A percentile compares a stretch with the other conserved stretches of the same genome.
These are phyloP conservation scores for Plodia interpunctella DNA, from an alignment of 1,140 invertebrate species.

Conservation along the genomic window DNA sequence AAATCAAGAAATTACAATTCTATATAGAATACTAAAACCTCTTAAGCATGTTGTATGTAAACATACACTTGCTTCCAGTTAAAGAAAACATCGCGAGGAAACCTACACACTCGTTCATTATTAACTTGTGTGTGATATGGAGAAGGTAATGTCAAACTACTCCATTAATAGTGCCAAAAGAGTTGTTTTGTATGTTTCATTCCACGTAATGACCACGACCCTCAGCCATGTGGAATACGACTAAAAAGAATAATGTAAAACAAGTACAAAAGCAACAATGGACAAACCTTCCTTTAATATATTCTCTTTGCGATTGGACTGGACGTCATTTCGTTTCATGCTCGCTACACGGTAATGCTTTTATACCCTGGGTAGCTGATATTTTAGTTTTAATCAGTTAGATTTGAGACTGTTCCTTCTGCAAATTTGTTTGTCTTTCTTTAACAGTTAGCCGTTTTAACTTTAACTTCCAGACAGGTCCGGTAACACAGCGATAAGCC, in stretches of 20 bases:
- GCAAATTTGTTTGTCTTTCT: conserved; percentile 63
- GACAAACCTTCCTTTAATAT: conserved; percentile 61
- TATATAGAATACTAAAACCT: conserved; percentile 39
- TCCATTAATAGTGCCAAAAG: too few relatives aligned
- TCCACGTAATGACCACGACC: too few relatives aligned
- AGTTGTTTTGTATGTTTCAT: too few relatives aligned
- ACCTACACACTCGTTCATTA: too few relatives aligned
- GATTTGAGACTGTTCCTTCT: conserved; percentile 32
- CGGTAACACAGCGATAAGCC: conserved; percentile 42
- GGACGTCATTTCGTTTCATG: conserved; percentile 55
- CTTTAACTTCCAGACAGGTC: conserved; percentile 54
- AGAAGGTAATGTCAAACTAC: too few relatives aligned
- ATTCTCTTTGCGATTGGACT: conserved; percentile 49
- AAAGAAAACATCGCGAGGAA: too few relatives aligned
- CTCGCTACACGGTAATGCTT: conserved; percentile 60
- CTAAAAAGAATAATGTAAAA: too few relatives aligned
- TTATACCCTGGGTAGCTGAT: conserved; percentile 46
- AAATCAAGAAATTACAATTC: too few relatives aligned
- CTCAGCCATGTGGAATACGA: too few relatives aligned
- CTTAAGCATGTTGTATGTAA: conserved; percentile 46
- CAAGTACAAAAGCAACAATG: conserved; percentile 47
- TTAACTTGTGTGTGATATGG: too few relatives aligned
- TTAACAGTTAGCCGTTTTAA: conserved; percentile 62
- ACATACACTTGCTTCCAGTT: too few relatives aligned
- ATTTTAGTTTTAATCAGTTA: conserved; percentile 40